Percentiles rank a stretch among this genome's conserved stretches.
Conservation (phyloP, 2,888 invertebrate species). For the Diplolepis rosae region DNA sequence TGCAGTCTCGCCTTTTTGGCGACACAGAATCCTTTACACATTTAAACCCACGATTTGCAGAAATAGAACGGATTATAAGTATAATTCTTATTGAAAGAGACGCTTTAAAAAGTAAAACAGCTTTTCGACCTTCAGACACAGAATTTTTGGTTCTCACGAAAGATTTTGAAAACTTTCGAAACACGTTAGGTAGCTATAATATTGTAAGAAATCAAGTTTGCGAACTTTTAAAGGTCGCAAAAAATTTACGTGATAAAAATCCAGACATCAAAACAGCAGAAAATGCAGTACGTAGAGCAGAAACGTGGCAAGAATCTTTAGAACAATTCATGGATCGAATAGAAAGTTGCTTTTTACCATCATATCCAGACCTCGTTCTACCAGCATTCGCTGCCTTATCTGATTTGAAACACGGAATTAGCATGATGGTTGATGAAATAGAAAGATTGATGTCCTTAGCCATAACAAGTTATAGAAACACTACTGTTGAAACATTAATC, state of each 20-base stretch:
- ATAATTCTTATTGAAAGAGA: constrained; percentile 46
- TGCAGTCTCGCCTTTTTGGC: constrained; percentile 74
- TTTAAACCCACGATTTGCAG: constrained; percentile 55
- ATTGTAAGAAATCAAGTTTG: constrained; percentile 65
- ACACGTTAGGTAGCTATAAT: constrained; percentile 68
- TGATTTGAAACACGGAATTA: constrained; percentile 81
- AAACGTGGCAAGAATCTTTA: constrained; percentile 76
- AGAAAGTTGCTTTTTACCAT: constrained; percentile 76
- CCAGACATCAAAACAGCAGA: constrained; percentile 58
- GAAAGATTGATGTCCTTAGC: constrained; percentile 73
- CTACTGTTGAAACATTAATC: constrained; percentile 64
- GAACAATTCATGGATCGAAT: constrained; percentile 77
- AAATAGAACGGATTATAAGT: constrained; percentile 47
- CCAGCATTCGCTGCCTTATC: constrained; percentile 82
- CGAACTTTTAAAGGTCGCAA: constrained; percentile 72
- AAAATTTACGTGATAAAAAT: constrained; percentile 52
- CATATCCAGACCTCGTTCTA: constrained; percentile 87
- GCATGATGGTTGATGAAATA: constrained; percentile 76
- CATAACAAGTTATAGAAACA: constrained; percentile 50
- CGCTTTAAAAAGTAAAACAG: constrained; percentile 55
- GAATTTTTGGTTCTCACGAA: constrained; percentile 57
- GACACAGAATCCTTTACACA: constrained; percentile 64
- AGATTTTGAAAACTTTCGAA: constrained; percentile 66
- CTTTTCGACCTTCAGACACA: constrained; percentile 56
- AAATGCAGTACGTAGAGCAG: constrained; percentile 72